These are phyloP conservation scores for Andrena flavipes DNA, from an alignment of 2,888 invertebrate genomes.

Conservation along the genomic window DNA sequence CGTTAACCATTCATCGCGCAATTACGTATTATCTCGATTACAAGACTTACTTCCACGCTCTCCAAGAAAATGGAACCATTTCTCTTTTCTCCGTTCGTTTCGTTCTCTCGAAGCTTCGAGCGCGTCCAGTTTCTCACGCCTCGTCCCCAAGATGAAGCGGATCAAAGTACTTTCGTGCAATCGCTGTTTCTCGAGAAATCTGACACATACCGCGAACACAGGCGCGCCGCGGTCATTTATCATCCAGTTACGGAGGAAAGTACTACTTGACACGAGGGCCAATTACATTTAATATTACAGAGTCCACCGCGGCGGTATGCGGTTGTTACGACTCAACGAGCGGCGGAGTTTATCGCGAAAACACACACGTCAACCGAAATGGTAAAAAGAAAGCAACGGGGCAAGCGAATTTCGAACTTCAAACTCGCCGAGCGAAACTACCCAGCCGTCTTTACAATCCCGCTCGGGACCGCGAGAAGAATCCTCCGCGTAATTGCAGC, in stretches of 20 bases:
- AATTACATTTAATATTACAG: constrained; percentile 58
- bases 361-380: background rate
- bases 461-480: background rate
- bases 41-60: background rate
- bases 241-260: constrained; percentile 53
- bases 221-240: constrained; percentile 28
- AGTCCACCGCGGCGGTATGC: constrained; percentile 18
- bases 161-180: constrained; percentile 31
- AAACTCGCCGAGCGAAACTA: too few species aligned
- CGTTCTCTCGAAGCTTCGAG: background rate
- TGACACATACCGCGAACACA: constrained; percentile 1
- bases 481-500: background rate
- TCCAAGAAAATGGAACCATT: constrained; percentile 21
- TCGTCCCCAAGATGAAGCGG: background rate
- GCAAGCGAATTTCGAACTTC: too few species aligned
- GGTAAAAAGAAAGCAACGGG: too few species aligned
- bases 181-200: constrained; percentile 42
- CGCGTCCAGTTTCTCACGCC: constrained; percentile 25
- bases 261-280: constrained; percentile 58
- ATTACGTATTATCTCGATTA: constrained; percentile 39
- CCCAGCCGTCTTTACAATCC: too few species aligned
- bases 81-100: background rate
- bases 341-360: constrained; percentile 23
- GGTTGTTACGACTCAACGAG: constrained; percentile 21
- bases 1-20: constrained; percentile 33